phyloP scores from a whole-genome alignment of 1,140 invertebrate species.

The Galleria mellonella region DNA sequence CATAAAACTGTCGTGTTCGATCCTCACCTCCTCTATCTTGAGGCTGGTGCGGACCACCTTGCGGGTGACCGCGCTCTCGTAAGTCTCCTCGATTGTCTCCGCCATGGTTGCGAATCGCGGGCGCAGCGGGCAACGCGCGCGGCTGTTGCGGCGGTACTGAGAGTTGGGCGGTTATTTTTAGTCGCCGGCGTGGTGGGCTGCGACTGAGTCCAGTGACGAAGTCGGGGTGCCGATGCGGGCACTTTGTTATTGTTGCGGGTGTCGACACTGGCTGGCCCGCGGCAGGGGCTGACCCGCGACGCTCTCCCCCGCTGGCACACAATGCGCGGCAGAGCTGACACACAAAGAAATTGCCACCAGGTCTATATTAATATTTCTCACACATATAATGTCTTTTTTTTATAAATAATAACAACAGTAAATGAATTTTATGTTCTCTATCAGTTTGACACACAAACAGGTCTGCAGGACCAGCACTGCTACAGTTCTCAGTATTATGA shows the following conservation, averaged over 20 bases:
- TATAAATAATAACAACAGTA: no score
- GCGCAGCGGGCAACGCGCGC: constrained; percentile 62
- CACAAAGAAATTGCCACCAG: neutral
- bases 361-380: no score
- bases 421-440: no score
- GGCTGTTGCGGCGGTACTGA: constrained; percentile 64
- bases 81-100: constrained; percentile 75
- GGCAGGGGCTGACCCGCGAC: constrained; percentile 2
- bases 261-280: neutral
- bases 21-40: constrained; percentile 80
- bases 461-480: no score
- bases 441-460: no score
- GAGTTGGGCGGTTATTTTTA: constrained; percentile 60
- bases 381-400: no score
- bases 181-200: constrained; percentile 41
- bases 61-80: constrained; percentile 77
- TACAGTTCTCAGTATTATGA: no score
- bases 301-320: neutral
- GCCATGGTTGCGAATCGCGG: constrained; percentile 66
- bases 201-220: constrained; percentile 29
- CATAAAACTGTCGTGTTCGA: constrained; percentile 55
- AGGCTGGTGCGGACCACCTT: constrained; percentile 79
- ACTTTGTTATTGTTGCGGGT: constrained; percentile 5
- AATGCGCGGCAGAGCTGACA: neutral
- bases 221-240: constrained; percentile 30